phyloP scores from a whole-genome alignment of 2,797 vertebrate genomes.

The Sebastes trivittatus region DNA sequence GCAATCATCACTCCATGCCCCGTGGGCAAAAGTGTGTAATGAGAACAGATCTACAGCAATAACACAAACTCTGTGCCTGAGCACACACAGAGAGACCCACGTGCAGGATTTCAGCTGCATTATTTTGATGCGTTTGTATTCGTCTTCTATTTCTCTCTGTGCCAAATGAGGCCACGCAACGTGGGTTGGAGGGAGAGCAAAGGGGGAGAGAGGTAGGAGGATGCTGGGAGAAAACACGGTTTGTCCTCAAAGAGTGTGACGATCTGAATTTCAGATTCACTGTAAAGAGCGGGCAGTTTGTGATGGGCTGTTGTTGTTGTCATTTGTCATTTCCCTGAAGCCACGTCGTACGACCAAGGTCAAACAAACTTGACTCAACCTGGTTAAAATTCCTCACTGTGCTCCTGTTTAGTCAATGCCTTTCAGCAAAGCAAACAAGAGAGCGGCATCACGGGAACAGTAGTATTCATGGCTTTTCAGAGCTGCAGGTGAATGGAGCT shows the following conservation, averaged over 20 bases:
- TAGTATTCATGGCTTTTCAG: constrained; percentile 1
- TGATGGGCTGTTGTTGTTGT: constrained; percentile 13
- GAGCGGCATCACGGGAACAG: constrained; percentile 35
- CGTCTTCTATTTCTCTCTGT: constrained; percentile 37
- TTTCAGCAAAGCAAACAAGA: constrained; percentile 46
- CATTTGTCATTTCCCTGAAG: constrained; percentile 42
- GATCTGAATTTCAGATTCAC: constrained; percentile 43
- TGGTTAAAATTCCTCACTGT: constrained; percentile 49
- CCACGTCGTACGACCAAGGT: constrained; percentile 33
- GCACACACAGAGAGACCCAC: constrained; percentile 32
- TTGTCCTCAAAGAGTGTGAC: constrained; percentile 36
- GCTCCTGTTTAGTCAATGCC: constrained; percentile 34
- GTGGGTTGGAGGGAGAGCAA: background rate
- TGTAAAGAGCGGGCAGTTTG: background rate
- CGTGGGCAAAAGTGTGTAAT: constrained; percentile 68
- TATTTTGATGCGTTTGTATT: constrained; percentile 36
- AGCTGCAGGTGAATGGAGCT: constrained; percentile 36
- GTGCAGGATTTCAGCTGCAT: constrained; percentile 33
- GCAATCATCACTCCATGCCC: constrained; percentile 64
- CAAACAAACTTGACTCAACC: constrained; percentile 35
- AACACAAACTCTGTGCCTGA: constrained; percentile 50
- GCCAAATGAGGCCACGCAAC: constrained; percentile 60
- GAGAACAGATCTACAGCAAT: constrained; percentile 68
- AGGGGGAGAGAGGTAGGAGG: background rate
- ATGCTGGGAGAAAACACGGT: constrained; percentile 26